Percentiles rank a stretch among this genome's conserved stretches.
Evolutionary conservation across 2,113 vertebrate species (phyloP).

Genomic region (Cacatua alba): DNA sequence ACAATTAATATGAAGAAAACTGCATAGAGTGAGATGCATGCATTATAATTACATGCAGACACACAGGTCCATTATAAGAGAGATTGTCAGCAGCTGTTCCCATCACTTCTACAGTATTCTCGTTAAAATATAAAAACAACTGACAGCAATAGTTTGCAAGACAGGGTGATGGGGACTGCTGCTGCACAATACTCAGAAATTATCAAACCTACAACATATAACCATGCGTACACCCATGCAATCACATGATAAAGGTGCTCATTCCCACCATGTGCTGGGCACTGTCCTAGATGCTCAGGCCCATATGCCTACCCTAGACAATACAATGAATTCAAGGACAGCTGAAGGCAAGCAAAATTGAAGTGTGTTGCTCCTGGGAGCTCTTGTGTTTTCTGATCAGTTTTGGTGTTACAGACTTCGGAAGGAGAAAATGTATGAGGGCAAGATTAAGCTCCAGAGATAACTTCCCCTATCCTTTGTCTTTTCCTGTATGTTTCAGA

Average conservation of each 20-base stretch:
- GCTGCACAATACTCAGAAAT: not conserved
- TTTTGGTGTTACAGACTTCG: not conserved
- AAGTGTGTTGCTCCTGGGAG: not conserved
- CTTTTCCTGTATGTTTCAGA: not conserved
- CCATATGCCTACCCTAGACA: not conserved
- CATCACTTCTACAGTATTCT: not conserved
- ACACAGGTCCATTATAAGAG: not conserved
- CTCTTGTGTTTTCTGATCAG: not conserved
- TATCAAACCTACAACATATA: not conserved
- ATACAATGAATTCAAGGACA: not conserved
- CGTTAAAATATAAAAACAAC: not conserved
- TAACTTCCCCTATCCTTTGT: not conserved
- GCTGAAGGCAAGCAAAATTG: not conserved
- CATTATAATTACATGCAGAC: not conserved
- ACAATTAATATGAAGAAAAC: not conserved
- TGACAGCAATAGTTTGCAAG: fast-evolving
- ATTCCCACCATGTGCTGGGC: not conserved
- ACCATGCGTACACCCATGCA: not conserved
- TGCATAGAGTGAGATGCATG: not conserved
- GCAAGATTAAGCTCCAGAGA: not conserved
- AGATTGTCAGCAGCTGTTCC: not conserved
- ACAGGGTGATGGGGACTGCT: not conserved
- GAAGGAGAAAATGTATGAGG: not conserved
- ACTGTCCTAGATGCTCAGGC: not conserved
- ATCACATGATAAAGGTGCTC: not conserved